Conservation (phyloP, 2,113 vertebrate genomes). For the Danionella cerebrum region DNA sequence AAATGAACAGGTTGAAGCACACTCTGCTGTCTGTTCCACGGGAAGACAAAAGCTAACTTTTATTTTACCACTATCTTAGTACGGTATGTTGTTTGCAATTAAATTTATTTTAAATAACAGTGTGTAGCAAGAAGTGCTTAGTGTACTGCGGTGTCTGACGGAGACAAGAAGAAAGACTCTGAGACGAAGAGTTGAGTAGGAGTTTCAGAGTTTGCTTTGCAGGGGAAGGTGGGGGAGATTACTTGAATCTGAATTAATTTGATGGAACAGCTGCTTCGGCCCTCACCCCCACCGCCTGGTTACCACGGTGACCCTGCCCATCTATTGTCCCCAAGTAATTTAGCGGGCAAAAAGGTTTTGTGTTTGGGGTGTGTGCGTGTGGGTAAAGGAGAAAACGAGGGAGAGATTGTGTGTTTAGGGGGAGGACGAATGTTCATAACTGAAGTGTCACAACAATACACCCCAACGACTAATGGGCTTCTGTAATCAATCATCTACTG, state of each 20-base stretch:
- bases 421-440: conserved; percentile 38
- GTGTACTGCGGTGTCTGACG: background rate
- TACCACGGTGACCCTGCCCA: conserved; percentile 69
- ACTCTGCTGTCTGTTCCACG: too few species aligned
- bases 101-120: too few species aligned
- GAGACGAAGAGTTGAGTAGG: conserved; percentile 47
- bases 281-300: conserved; percentile 64
- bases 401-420: conserved; percentile 6
- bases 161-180: conserved; percentile 28
- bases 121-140: background rate
- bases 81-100: too few species aligned
- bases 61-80: too few species aligned
- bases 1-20: too few species aligned
- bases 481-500: background rate
- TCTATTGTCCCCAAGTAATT: conserved; percentile 74
- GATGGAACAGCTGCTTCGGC: conserved; percentile 77
- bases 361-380: conserved; percentile 61
- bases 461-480: conserved; percentile 23
- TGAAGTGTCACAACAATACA: conserved; percentile 46
- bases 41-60: too few species aligned
- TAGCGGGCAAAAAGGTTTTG: conserved; percentile 68
- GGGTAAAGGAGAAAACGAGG: conserved; percentile 42
- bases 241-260: conserved; percentile 78
- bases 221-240: conserved; percentile 64
- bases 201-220: conserved; percentile 27